Evolutionary conservation across 64 coral and sea anemone genomes (phyloP), one percentile per base, ranked within the genome.

Genomic region (Stichodactyla helianthus): DNA sequence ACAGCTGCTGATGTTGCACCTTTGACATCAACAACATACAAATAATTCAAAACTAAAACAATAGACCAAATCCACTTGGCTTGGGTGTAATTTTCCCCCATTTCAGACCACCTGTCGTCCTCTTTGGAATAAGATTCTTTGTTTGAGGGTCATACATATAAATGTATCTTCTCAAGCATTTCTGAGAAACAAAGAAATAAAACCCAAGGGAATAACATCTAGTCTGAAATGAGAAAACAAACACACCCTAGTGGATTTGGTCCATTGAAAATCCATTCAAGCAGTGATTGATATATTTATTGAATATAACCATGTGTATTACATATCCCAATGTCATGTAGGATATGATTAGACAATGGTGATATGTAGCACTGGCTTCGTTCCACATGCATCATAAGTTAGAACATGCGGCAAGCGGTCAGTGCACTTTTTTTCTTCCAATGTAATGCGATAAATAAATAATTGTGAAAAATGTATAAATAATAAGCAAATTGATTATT

Each of bases 1-100:
- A 99, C 93, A 54, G 93, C 97, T 13, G 97, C 97, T 50, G 88
- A 89, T 27, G 97, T 85, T 51, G 83, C 88, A 55, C 93, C 97
- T 98, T 22, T 12, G 54, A 74, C 10, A 65, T 22, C 0, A 65
- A 74, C 17, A 31, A 74, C 22, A 31, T 74, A 20, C 23, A 71
- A 71, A 20, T 20, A 71, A n/a, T 20, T 79, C 35, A 79, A 50
- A 13, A 78, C 22, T 14, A 78, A 28, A 10, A 76, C 70, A 10
- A 59, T 1, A 10, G 15, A 59, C 56, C 9, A 59, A 10, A 59
- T 12, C 15, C 9, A 16, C 10, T 59, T 15, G n/a, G n/a, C n/a
- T n/a, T n/a, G 6, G 60, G 17, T 19, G 60, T n/a, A n/a, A 22
- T 7, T 23, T 65, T 65, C 6, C 20, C 4, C 5, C 6, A 6